Conservation (phyloP, 2,113 vertebrate genomes). For the Lasiurus borealis region DNA sequence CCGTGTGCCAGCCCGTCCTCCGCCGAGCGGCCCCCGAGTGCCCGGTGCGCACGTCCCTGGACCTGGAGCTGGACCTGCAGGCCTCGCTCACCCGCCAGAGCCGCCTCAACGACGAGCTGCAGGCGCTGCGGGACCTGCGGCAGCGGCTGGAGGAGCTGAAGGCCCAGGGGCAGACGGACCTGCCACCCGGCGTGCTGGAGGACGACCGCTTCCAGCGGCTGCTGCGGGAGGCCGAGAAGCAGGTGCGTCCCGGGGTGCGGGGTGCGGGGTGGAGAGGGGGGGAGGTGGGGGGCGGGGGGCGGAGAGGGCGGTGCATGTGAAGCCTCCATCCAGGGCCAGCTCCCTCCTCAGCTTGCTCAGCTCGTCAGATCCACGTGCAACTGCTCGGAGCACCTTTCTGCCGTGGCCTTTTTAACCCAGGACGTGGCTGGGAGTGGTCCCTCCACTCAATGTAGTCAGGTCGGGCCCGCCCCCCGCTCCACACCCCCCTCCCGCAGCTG, state of each 20-base stretch:
- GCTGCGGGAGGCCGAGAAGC: conserved; percentile 89
- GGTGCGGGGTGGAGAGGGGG: too few species aligned
- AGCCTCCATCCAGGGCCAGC: too few species aligned
- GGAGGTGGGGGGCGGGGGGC: too few species aligned
- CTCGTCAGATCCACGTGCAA: not conserved
- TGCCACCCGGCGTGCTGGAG: conserved; percentile 87
- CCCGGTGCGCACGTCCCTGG: conserved; percentile 89
- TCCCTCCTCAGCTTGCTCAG: not conserved
- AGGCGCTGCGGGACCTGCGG: conserved; percentile 87
- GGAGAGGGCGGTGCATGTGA: fast-evolving
- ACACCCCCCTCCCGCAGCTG: not conserved
- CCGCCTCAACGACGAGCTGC: conserved; percentile 91
- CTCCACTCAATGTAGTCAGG: not conserved
- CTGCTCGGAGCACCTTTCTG: not conserved
- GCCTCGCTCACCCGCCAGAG: conserved; percentile 89
- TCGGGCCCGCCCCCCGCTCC: too few species aligned
- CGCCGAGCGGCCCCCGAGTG: conserved; percentile 81
- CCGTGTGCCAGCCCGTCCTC: conserved; percentile 85
- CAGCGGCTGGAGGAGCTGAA: conserved; percentile 90
- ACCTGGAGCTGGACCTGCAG: conserved; percentile 93
- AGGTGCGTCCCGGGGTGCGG: conserved; percentile 81
- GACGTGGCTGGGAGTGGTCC: not conserved
- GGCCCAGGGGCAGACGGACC: conserved; percentile 86
- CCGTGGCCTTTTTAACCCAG: not conserved
- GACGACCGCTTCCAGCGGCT: conserved; percentile 91